Percentiles rank a stretch among this genome's conserved stretches.
phyloP scores from a whole-genome alignment of 1,140 invertebrate genomes.

The Neodiprion lecontei region DNA sequence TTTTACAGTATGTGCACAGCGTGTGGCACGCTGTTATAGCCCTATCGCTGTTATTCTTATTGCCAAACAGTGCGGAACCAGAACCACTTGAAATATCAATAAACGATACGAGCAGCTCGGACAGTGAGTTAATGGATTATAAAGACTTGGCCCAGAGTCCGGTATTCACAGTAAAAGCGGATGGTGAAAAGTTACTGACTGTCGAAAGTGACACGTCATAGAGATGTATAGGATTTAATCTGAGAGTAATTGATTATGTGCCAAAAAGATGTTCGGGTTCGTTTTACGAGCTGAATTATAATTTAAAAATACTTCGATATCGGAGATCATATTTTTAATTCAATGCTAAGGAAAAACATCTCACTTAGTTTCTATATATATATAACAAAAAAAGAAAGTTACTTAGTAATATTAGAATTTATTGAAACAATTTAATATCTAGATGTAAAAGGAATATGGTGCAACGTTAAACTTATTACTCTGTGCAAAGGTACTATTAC shows the following conservation, averaged over 20 bases:
- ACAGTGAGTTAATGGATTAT: slow-evolving; percentile 40
- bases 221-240: slow-evolving; percentile 19
- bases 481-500: background rate
- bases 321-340: too few relatives aligned
- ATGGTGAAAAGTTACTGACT: slow-evolving; percentile 43
- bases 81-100: slow-evolving; percentile 21
- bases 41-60: slow-evolving; percentile 78
- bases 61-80: slow-evolving; percentile 63
- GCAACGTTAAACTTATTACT: background rate
- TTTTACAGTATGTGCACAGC: slow-evolving; percentile 83
- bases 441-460: background rate
- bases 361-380: too few relatives aligned
- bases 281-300: background rate
- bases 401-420: too few relatives aligned
- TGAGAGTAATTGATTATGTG: slow-evolving; percentile 3
- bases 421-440: too few relatives aligned
- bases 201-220: slow-evolving; percentile 26
- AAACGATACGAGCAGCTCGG: slow-evolving; percentile 23
- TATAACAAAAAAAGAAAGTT: too few relatives aligned
- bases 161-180: slow-evolving; percentile 48
- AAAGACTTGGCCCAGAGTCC: slow-evolving; percentile 46
- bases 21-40: slow-evolving; percentile 89
- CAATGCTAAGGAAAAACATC: too few relatives aligned
- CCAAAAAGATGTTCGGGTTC: background rate
- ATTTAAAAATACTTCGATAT: too few relatives aligned